A percentile compares a stretch with the other conserved stretches of the same genome.
phyloP scores from a whole-genome alignment of 2,888 invertebrate species.

The Saturnia japonica region DNA sequence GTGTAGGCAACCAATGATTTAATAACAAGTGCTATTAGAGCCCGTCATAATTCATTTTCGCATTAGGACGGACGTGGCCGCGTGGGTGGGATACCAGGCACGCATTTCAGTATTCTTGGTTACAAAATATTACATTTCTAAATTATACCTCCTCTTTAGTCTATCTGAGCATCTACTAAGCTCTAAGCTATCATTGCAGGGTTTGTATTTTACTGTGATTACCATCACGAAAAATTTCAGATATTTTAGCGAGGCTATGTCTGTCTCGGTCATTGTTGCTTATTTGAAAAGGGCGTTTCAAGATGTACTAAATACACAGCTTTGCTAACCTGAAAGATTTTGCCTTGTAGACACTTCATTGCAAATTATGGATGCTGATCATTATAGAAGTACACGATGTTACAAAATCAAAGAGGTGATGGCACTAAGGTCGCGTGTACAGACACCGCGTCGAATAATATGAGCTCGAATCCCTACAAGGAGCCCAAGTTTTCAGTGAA shows the following conservation, averaged over 20 bases:
- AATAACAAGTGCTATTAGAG: conserved; percentile 57
- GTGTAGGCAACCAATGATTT: conserved; percentile 44
- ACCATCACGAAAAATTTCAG: not conserved
- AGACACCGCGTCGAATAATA: no score
- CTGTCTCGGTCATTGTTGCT: not conserved
- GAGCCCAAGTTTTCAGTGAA: no score
- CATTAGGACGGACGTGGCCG: conserved; percentile 44
- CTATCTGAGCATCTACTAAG: not conserved
- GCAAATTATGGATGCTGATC: no score
- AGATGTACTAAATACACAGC: no score
- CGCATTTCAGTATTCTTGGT: not conserved
- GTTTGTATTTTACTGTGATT: not conserved
- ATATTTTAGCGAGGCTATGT: not conserved
- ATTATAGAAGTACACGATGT: no score
- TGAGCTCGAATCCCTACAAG: no score
- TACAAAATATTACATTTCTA: not conserved
- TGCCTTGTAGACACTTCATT: no score
- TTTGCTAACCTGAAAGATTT: no score
- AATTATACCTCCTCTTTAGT: not conserved
- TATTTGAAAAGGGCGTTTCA: not conserved
- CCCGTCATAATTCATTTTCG: conserved; percentile 60
- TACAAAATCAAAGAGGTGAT: no score
- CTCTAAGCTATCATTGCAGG: not conserved
- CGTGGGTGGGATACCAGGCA: conserved; percentile 26
- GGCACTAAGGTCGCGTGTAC: no score